phyloP scores from a whole-genome alignment of 2,888 invertebrate genomes.

The Elegia similella region DNA sequence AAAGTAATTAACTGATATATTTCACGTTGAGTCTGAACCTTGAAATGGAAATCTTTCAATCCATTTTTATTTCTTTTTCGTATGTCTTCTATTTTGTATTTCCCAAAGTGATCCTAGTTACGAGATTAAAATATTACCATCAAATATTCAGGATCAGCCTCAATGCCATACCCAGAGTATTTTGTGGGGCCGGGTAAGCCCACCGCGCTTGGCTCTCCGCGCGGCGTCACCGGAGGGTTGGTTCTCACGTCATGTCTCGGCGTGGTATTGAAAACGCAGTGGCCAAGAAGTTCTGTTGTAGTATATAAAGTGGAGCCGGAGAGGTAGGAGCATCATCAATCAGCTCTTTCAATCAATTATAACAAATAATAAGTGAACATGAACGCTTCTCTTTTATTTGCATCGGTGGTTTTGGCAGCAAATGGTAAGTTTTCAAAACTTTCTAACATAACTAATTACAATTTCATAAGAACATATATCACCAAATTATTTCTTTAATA shows the following conservation, averaged over 20 bases:
- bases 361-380: conserved; percentile 45
- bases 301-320: conserved; percentile 70
- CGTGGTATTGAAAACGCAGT: conserved; percentile 64
- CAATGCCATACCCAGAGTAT: neutral
- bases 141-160: neutral
- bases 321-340: conserved; percentile 58
- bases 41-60: no score
- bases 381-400: conserved; percentile 42
- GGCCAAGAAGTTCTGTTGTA: conserved; percentile 60
- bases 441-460: neutral
- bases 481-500: neutral
- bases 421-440: conserved; percentile 56
- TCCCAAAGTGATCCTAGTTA: neutral
- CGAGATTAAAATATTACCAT: neutral
- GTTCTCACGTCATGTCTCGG: conserved; percentile 64
- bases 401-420: conserved; percentile 55
- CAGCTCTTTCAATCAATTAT: conserved; percentile 33
- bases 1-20: no score
- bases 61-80: no score
- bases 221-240: conserved; percentile 48
- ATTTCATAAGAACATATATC: neutral
- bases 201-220: neutral
- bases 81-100: no score
- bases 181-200: conserved; percentile 10
- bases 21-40: no score